Evolutionary conservation across 2,888 invertebrate genomes (phyloP).

Genomic region (Rhorus exstirpatorius): DNA sequence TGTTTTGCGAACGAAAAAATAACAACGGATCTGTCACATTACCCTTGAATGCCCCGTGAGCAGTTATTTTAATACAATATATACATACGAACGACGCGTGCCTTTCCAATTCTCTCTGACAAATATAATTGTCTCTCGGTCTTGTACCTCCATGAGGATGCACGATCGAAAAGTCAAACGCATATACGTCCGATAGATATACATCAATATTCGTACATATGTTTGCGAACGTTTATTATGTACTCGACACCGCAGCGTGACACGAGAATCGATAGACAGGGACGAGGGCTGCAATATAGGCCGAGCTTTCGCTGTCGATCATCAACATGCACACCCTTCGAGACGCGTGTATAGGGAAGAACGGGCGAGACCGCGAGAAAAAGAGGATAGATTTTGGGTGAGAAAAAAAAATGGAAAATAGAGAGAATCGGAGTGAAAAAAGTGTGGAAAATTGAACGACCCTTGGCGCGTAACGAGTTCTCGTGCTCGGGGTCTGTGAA

Average conservation of each 20-base stretch:
- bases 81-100: constrained; percentile 5
- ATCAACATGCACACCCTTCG: not conserved
- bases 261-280: constrained; percentile 7
- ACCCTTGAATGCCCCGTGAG: too few relatives aligned
- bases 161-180: constrained; percentile 11
- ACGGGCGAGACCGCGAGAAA: not conserved
- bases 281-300: not conserved
- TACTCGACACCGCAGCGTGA: constrained; percentile 11
- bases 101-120: constrained; percentile 21
- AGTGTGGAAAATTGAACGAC: constrained; percentile 61
- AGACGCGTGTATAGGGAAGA: not conserved
- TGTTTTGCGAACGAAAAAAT: too few relatives aligned
- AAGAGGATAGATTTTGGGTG: not conserved
- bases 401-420: constrained; percentile 13
- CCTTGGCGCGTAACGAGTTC: constrained; percentile 54
- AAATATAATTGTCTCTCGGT: constrained; percentile 46
- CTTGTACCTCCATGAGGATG: constrained; percentile 3
- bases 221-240: constrained; percentile 15
- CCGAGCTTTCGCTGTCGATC: constrained; percentile 22
- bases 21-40: too few relatives aligned
- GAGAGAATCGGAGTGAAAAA: constrained; percentile 43
- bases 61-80: not conserved
- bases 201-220: not conserved
- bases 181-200: not conserved
- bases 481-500: constrained; percentile 7